Evolutionary conservation across 2,113 vertebrate genomes (phyloP), one percentile per base, ranked within the genome.

Genomic region (Catharus minimus): DNA sequence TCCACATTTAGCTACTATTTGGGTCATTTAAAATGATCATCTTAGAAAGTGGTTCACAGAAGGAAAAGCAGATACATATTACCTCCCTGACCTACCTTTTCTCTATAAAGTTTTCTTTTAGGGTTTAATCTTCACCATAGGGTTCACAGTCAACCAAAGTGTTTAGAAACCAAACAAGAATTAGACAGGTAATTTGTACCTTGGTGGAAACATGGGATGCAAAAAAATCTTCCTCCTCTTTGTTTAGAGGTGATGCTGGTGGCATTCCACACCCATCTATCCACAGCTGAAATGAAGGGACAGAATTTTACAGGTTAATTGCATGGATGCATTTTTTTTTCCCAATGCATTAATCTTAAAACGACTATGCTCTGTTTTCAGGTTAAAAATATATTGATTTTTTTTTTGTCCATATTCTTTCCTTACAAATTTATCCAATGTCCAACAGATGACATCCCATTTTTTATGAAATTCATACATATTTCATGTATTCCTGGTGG

Each of bases 191-290:
- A 49, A 72, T 38, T 64, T 90, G 15, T 96, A 98, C 98, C 97
- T 96, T 96, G 18, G 93, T 65, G 91, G 96, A 90, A 55, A 72
- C 96, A 27, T 98, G 99, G 30, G 98, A 96, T 57, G 98, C 97
- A 96, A 99, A 99, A 91, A 99, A 99, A 66, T 99, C 99, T 53
- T 98, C 97, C 41, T 98, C 97, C 36, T 99, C 98, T 94, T 99
- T 99, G 38, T 96, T 97, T 2, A 96, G 96, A 10, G 98, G 98
- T 50, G 98, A 98, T 4, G 36, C 88, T 50, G 93, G 98, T 30
- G 93, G 98, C 79, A 52, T 95, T 74, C 74, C 97, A 57, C 95
- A 96, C 58, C 98, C 98, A 47, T 99, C 99, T 10, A 98, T 97
- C 99, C 99, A 99, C 78, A 99, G 91, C 99, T 99, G 76, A 21